Evolutionary conservation across 1,140 invertebrate species (phyloP), one percentile per base, ranked within the genome.

Genomic region (Meloidogyne floridensis): DNA sequence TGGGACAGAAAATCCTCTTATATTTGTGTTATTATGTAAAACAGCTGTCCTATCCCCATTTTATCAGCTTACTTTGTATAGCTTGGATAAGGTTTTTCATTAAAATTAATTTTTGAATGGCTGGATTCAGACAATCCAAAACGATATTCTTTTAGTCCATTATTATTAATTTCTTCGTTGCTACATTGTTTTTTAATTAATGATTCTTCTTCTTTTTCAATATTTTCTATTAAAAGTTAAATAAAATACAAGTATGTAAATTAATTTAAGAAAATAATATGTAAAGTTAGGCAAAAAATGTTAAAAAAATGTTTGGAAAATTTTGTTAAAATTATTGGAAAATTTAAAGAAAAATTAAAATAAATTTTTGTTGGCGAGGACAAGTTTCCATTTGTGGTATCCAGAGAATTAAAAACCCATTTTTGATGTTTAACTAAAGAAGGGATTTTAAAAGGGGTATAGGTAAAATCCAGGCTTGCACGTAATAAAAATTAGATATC

Each of bases 81-180:
- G 43, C 88, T 83, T 9, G 89, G 88, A 53, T 82, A 82, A n/a
- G 90, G 87, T n/a, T 82, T 79, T 32, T 75, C 76, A 15, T 47
- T 43, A 69, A 89, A 89, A 71, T 90, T 89, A 18, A 89, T 84
- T 77, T 87, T 47, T 10, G 83, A 76, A 76, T 89, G 89, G 54
- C 83, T 84, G 18, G 72, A 84, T 56, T 83, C 80, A 9, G 87
- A 82, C 53, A 89, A 72, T 11, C 87, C 87, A 76, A 87, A 90
- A 53, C 82, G 80, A 72, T 75, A 80, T 11, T 87, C 88, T 20
- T 84, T 54, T 54, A 42, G n/a, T 32, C n/a, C 81, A 10, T 11
- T 43, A 47, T 43, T 15, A n/a, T 43, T 42, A 79, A 43, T 42
- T 18, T 3, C 47, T 65, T 53, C 76, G 2, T 32, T 32, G 32